Conservation (phyloP, 2,113 vertebrate genomes). For the Athene noctua region DNA sequence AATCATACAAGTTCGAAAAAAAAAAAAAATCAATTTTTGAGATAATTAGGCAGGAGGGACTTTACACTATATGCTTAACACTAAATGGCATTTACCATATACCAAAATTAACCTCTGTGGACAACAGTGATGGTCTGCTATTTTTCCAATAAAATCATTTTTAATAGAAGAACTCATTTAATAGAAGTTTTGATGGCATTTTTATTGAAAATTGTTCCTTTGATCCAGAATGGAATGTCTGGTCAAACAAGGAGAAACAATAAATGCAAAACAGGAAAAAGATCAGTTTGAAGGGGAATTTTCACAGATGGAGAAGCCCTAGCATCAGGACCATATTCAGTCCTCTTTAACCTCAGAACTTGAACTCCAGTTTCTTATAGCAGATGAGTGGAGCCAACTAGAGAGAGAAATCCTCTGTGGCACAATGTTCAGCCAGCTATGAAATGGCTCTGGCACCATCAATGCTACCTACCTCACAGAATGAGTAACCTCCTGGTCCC, state of each 20-base stretch:
- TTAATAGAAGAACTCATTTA: background rate
- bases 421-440: background rate
- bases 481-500: background rate
- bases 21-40: background rate
- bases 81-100: background rate
- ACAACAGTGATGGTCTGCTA: background rate
- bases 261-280: background rate
- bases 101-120: background rate
- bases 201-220: background rate
- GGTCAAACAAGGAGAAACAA: background rate
- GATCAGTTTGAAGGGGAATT: background rate
- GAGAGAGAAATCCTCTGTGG: background rate
- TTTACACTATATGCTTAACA: background rate
- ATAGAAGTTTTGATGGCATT: background rate
- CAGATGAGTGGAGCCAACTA: background rate
- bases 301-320: background rate
- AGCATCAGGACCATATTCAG: background rate
- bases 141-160: background rate
- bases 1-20: background rate
- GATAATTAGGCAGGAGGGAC: background rate
- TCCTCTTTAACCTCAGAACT: background rate
- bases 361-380: background rate
- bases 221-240: background rate
- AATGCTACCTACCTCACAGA: background rate
- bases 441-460: background rate